Evolutionary conservation across 2,113 vertebrate genomes (phyloP), one percentile per base, ranked within the genome.

Genomic region (Oxygymnocypris stewartii): DNA sequence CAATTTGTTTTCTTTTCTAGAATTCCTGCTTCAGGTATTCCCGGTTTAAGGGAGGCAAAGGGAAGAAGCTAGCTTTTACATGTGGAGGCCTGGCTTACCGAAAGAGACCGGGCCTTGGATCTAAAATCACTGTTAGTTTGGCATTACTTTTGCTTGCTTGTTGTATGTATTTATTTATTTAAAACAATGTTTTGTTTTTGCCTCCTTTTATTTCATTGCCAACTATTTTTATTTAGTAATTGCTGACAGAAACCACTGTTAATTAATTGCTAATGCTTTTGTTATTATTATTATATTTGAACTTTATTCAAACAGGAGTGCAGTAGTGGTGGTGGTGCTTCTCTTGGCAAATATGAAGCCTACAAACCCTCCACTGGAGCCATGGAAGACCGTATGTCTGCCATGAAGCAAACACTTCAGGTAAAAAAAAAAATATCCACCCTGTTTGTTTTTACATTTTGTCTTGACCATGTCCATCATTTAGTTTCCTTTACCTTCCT

Each of bases 21-120:
- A 99, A 99, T 91, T 95, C 97, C 0, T 99, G 98, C 98, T 99
- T 99, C 94, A 94, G 98, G 84, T 99, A 99, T 90, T 99, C 98
- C 1, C 95, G 98, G 44, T 99, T 99, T 89, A 99, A 99, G 92
- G 94, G 95, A 84, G 98, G 98, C 4, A 97, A 97, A 92, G 98
- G 98, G 87, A 99, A 99, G 93, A 99, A 96, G 91, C 90, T 97
- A 85, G 99, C 99, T 65, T 97, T 99, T 63, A 97, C 98, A 49
- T 97, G 98, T 54, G 98, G 98, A 1, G 98, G 98, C 82, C 93
- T 99, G 37, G 98, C 98, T 0, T 99, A 99, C 85, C 95, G 95
- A 47, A 98, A 99, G 74, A 96, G 98, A 69, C 98, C 98, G 0
- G 98, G 98, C 5, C 94, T 99, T 28, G 98, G 98, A 28, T 94